Evolutionary conservation across 2,888 invertebrate species (phyloP).

Genomic region (Falcaria lacertinaria): DNA sequence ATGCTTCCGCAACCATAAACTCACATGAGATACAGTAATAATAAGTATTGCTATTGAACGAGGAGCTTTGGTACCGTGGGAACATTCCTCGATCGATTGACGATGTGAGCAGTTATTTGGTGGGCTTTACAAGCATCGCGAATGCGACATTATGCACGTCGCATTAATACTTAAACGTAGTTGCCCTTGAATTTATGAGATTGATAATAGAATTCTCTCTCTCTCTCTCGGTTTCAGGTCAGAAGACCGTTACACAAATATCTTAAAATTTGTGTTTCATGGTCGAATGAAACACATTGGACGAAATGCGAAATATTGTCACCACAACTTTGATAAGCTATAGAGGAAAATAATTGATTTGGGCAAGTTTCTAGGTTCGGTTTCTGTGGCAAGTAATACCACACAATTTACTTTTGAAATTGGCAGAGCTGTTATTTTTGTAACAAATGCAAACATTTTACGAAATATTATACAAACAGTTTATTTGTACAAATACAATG

Average conservation of each 20-base stretch:
- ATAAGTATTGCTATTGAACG: constrained; percentile 1
- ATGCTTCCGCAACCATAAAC: not conserved
- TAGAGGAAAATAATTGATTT: too few species aligned
- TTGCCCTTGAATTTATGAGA: too few species aligned
- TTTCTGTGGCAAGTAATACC: not conserved
- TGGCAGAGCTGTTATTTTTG: not conserved
- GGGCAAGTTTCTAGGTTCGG: too few species aligned
- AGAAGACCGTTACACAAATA: too few species aligned
- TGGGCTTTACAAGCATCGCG: constrained; percentile 17
- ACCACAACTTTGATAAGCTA: not conserved
- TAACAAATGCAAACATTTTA: not conserved
- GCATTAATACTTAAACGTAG: constrained; percentile 7
- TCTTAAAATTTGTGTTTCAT: too few species aligned
- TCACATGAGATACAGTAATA: not conserved
- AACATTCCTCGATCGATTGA: constrained; percentile 8
- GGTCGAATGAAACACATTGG: too few species aligned
- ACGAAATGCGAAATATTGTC: not conserved
- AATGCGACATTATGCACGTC: constrained; percentile 19
- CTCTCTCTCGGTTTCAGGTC: too few species aligned
- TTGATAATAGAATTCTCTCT: too few species aligned
- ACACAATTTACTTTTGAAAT: not conserved
- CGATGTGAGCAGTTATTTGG: constrained; percentile 22
- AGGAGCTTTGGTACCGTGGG: constrained; percentile 5
- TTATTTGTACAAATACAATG: not conserved
- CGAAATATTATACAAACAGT: not conserved